phyloP scores from a whole-genome alignment of 2,888 invertebrate species.

The Sipha maydis region DNA sequence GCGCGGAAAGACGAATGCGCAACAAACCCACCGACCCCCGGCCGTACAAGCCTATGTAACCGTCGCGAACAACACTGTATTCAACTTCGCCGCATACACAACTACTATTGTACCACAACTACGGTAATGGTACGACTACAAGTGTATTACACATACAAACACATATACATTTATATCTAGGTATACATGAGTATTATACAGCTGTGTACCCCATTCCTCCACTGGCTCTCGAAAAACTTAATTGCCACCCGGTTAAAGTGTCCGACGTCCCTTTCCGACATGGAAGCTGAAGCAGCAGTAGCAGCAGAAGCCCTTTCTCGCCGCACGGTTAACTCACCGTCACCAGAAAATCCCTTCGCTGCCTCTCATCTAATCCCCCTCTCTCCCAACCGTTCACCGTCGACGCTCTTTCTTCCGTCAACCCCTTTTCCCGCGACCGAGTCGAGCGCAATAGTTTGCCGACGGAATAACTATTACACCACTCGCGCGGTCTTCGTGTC shows the following conservation, averaged over 20 bases:
- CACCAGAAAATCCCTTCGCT: too few relatives aligned
- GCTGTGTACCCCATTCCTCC: background rate
- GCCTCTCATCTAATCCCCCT: too few relatives aligned
- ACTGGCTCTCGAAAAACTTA: constrained; percentile 17
- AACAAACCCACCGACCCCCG: background rate
- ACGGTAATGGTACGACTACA: background rate
- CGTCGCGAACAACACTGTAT: background rate
- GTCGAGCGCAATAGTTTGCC: too few relatives aligned
- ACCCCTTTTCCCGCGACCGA: too few relatives aligned
- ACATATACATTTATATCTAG: background rate
- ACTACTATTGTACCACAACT: background rate
- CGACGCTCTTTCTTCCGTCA: too few relatives aligned
- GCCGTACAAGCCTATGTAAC: background rate
- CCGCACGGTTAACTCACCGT: too few relatives aligned
- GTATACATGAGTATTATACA: background rate
- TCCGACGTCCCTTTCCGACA: background rate
- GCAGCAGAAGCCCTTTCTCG: too few relatives aligned
- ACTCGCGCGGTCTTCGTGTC: too few relatives aligned
- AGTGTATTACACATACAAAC: background rate
- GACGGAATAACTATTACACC: too few relatives aligned
- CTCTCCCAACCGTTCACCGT: background rate
- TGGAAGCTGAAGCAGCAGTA: background rate
- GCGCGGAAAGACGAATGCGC: background rate
- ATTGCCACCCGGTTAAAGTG: constrained; percentile 5
- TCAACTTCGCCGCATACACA: background rate